These are phyloP conservation scores for Tapirus terrestris DNA, from an alignment of 2,113 vertebrate species.

Conservation along the genomic window DNA sequence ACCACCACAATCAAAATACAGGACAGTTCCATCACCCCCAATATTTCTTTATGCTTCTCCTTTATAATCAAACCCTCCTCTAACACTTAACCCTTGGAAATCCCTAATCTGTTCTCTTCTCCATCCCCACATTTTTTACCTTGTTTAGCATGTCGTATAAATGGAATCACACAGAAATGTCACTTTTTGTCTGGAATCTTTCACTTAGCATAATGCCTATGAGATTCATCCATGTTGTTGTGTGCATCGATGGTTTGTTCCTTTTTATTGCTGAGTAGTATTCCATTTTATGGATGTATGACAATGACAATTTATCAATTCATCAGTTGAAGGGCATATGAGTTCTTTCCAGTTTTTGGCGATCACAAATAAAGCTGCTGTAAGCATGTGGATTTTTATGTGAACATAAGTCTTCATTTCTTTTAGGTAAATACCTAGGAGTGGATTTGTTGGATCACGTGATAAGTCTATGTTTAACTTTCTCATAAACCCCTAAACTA, in stretches of 20 bases:
- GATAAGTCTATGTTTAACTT: neutral
- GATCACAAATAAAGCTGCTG: neutral
- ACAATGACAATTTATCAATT: neutral
- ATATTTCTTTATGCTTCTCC: neutral
- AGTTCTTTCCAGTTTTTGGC: neutral
- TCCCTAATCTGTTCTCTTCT: neutral
- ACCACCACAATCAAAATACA: neutral
- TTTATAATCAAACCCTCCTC: neutral
- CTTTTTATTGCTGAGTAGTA: neutral
- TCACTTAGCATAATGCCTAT: neutral
- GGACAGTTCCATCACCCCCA: no score
- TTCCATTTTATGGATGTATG: neutral
- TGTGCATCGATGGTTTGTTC: neutral
- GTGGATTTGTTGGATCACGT: neutral
- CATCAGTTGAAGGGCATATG: neutral
- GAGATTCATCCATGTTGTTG: no score
- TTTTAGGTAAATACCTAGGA: neutral
- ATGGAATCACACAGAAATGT: neutral
- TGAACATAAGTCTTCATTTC: neutral
- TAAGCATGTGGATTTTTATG: neutral
- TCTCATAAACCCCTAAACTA: neutral
- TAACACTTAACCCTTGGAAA: neutral
- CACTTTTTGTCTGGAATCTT: neutral
- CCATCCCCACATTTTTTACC: neutral
- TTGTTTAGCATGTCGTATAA: neutral